phyloP scores from a whole-genome alignment of 2,113 vertebrate genomes.

The Oceanodroma tethys region DNA sequence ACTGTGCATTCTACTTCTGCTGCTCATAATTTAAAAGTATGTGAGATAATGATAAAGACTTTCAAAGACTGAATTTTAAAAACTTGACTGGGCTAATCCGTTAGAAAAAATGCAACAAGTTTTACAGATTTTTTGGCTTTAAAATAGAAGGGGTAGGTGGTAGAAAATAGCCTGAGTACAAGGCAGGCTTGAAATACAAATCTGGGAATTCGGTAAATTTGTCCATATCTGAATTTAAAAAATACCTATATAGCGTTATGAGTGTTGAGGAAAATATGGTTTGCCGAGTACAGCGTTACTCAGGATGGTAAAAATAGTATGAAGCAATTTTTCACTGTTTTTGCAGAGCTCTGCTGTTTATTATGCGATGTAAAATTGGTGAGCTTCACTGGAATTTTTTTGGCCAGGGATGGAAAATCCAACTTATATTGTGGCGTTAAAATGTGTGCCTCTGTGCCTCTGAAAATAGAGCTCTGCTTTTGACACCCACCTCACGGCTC shows the following conservation, averaged over 20 bases:
- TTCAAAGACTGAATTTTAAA: background rate
- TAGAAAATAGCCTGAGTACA: background rate
- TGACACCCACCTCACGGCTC: slow-evolving; percentile 70
- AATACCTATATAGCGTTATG: accelerated
- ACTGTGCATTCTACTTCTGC: background rate
- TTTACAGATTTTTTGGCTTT: background rate
- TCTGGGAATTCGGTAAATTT: background rate
- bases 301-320: background rate
- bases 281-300: background rate
- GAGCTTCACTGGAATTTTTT: background rate
- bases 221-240: background rate
- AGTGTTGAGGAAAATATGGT: background rate
- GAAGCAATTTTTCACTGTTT: background rate
- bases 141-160: background rate
- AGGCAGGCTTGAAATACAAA: background rate
- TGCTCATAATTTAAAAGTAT: background rate
- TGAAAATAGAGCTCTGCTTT: slow-evolving; percentile 35
- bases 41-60: background rate
- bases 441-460: slow-evolving; percentile 27
- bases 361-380: background rate
- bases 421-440: slow-evolving; percentile 6
- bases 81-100: background rate
- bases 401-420: background rate
- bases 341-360: background rate
- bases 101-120: background rate